Percentiles rank a stretch among this genome's conserved stretches.
These are phyloP conservation scores for Gymnogyps californianus DNA, from an alignment of 2,113 vertebrate species.

Conservation along the genomic window DNA sequence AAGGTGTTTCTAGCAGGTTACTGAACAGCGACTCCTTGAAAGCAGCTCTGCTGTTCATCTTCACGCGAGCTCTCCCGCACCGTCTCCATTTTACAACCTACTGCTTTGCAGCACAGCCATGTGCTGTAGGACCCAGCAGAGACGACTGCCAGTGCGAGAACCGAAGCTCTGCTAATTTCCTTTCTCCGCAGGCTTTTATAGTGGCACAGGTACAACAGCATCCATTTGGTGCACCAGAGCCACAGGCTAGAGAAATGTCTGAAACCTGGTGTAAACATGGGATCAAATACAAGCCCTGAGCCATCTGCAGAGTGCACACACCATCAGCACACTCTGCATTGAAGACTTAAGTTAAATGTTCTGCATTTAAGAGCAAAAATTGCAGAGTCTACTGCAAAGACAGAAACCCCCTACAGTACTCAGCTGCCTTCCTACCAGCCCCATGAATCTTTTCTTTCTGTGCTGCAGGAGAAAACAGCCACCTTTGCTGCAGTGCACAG, in stretches of 20 bases:
- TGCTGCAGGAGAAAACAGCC: neutral
- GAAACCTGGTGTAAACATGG: neutral
- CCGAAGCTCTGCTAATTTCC: neutral
- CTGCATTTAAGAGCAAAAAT: neutral
- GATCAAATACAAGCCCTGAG: neutral
- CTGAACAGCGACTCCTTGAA: neutral
- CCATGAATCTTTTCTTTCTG: neutral
- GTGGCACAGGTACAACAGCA: neutral
- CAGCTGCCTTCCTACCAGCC: neutral
- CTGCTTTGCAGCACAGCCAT: neutral
- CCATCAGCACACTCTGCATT: neutral
- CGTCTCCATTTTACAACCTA: neutral
- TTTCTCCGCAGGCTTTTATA: neutral
- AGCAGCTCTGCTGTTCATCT: neutral
- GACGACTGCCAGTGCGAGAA: rapidly evolving
- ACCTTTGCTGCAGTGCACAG: neutral
- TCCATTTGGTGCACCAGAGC: neutral
- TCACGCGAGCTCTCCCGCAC: neutral
- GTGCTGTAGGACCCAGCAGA: neutral
- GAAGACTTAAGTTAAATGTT: neutral
- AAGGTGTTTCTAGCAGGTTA: neutral
- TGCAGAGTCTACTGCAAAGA: neutral
- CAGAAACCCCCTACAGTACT: neutral
- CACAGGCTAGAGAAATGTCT: neutral
- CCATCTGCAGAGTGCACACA: neutral